Conservation (phyloP, 2,888 invertebrate species). For the Acanthacorydalis orientalis region DNA sequence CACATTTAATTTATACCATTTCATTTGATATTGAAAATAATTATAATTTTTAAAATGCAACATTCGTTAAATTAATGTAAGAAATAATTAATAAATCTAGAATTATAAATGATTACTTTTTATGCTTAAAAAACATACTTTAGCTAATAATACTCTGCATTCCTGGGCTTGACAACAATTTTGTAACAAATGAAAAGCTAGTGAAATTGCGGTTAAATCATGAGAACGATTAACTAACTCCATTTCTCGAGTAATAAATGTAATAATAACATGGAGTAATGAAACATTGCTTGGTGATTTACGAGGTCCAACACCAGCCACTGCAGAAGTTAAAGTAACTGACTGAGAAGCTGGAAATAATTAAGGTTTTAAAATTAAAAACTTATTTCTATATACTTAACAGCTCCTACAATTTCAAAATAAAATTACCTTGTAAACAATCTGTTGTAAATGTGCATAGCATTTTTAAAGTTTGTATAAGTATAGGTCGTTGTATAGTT, state of each 20-base stretch:
- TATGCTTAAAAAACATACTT: constrained; percentile 26
- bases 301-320: constrained; percentile 31
- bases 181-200: constrained; percentile 30
- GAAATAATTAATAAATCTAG: not conserved
- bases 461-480: constrained; percentile 36
- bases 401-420: not conserved
- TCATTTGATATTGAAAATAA: not conserved
- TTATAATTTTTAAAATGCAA: not conserved
- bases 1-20: not conserved
- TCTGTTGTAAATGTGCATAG: constrained; percentile 44
- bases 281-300: constrained; percentile 32
- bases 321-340: constrained; percentile 30
- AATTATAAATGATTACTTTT: not conserved
- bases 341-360: constrained; percentile 29
- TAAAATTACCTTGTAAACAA: constrained; percentile 37
- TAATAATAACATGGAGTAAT: constrained; percentile 32
- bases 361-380: not conserved
- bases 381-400: not conserved
- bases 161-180: constrained; percentile 39
- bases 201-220: constrained; percentile 25
- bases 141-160: constrained; percentile 40
- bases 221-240: constrained; percentile 28
- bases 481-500: constrained; percentile 34
- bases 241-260: constrained; percentile 31
- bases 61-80: not conserved